These are phyloP conservation scores for Agonum fuliginosum DNA, from an alignment of 2,888 invertebrate genomes.

Conservation along the genomic window DNA sequence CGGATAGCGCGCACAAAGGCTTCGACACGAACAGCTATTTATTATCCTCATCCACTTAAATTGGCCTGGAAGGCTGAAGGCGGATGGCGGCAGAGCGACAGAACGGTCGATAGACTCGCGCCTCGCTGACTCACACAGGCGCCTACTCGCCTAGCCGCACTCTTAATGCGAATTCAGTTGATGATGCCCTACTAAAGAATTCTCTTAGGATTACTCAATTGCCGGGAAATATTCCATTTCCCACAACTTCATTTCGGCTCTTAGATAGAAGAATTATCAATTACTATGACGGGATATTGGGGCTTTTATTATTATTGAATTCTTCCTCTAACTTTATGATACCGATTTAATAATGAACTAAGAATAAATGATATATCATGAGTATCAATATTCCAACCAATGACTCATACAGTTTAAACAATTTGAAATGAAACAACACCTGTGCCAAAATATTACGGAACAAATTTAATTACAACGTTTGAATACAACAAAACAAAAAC, in stretches of 20 bases:
- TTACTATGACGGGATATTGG: too few species aligned
- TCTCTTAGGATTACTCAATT: slow-evolving; percentile 35
- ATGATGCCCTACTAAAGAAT: slow-evolving; percentile 27
- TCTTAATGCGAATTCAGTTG: slow-evolving; percentile 7
- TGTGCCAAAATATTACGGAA: neutral
- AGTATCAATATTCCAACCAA: too few species aligned
- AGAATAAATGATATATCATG: too few species aligned
- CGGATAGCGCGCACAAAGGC: slow-evolving; percentile 33
- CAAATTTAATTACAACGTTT: slow-evolving; percentile 5
- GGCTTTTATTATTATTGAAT: too few species aligned
- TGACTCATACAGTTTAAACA: too few species aligned
- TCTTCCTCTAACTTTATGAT: too few species aligned
- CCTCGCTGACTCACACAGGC: slow-evolving; percentile 13
- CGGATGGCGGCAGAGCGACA: neutral
- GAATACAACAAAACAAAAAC: slow-evolving; percentile 9
- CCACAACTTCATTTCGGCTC: too few species aligned
- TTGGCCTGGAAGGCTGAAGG: neutral
- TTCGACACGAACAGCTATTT: slow-evolving; percentile 35
- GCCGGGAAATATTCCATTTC: neutral
- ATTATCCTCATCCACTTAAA: slow-evolving; percentile 40
- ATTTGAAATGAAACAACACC: neutral
- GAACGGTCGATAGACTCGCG: slow-evolving; percentile 1
- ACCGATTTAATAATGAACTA: too few species aligned
- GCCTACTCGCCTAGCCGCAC: too few species aligned
- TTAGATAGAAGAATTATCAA: too few species aligned